phyloP scores from a whole-genome alignment of 2,888 invertebrate species.

The Xanthia togata region DNA sequence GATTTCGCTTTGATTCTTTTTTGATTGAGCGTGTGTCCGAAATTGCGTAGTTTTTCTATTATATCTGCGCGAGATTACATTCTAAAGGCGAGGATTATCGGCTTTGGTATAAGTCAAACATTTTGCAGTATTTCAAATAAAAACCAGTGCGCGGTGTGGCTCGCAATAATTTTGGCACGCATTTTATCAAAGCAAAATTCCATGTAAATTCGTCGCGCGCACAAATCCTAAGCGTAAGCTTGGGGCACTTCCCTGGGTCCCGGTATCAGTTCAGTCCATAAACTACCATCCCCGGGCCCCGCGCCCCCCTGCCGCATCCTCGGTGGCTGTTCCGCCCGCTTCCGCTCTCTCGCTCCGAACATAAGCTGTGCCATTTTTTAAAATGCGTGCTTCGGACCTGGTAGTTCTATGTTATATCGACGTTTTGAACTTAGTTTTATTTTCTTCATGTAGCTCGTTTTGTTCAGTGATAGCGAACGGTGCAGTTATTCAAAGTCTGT shows the following conservation, averaged over 20 bases:
- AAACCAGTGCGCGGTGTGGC: constrained; percentile 13
- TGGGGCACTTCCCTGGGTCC: constrained; percentile 86
- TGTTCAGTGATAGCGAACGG: constrained; percentile 73
- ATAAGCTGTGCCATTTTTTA: constrained; percentile 88
- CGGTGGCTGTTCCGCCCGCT: constrained; percentile 72
- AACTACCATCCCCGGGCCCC: constrained; percentile 79
- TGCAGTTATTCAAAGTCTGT: constrained; percentile 74
- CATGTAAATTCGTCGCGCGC: constrained; percentile 85
- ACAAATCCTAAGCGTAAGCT: constrained; percentile 88
- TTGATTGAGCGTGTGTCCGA: constrained; percentile 45
- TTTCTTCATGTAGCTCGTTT: constrained; percentile 79
- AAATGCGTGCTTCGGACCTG: constrained; percentile 86
- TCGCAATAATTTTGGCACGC: constrained; percentile 63
- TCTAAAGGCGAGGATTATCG: constrained; percentile 18
- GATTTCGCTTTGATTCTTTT: constrained; percentile 45
- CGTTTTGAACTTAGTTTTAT: constrained; percentile 82
- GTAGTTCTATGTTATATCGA: constrained; percentile 82
- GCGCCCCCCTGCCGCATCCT: constrained; percentile 64
- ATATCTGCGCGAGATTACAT: constrained; percentile 25
- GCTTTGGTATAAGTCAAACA: background rate
- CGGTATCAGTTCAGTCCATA: constrained; percentile 89
- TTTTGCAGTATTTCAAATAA: constrained; percentile 25
- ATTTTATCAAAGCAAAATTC: constrained; percentile 75
- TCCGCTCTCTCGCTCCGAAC: constrained; percentile 80
- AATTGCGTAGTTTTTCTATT: constrained; percentile 43